Percentiles rank a stretch among this genome's conserved stretches.
phyloP scores from a whole-genome alignment of 2,888 invertebrate species.

The Heliconius hortense region DNA sequence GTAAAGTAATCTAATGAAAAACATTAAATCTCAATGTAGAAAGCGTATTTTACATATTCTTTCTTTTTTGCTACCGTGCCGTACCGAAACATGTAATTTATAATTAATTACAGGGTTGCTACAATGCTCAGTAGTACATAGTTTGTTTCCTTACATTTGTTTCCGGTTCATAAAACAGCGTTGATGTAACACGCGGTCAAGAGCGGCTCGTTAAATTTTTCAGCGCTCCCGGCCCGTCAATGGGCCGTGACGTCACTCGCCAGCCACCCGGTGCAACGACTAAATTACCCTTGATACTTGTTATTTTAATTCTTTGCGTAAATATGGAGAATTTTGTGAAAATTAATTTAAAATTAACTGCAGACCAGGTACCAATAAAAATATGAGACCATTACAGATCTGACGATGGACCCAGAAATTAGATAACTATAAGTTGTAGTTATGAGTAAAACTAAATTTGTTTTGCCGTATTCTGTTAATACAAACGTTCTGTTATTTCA shows the following conservation, averaged over 20 bases:
- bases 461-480: no score
- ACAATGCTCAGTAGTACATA: background rate
- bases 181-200: background rate
- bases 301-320: background rate
- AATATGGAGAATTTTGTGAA: background rate
- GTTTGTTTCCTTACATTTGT: background rate
- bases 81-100: no score
- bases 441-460: no score
- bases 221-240: background rate
- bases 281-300: slow-evolving; percentile 1
- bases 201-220: slow-evolving; percentile 4
- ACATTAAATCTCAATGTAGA: background rate
- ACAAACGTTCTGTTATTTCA: no score
- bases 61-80: no score
- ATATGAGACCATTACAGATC: no score
- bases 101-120: background rate
- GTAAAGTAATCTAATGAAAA: no score
- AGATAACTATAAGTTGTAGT: no score
- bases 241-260: background rate
- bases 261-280: background rate
- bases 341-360: background rate
- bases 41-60: background rate
- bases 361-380: no score
- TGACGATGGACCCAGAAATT: no score
- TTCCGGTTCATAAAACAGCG: slow-evolving; percentile 5